These are phyloP conservation scores for Holothuria scabra DNA, from an alignment of 53 echinoderm and acorn worm species.

Conservation along the genomic window DNA sequence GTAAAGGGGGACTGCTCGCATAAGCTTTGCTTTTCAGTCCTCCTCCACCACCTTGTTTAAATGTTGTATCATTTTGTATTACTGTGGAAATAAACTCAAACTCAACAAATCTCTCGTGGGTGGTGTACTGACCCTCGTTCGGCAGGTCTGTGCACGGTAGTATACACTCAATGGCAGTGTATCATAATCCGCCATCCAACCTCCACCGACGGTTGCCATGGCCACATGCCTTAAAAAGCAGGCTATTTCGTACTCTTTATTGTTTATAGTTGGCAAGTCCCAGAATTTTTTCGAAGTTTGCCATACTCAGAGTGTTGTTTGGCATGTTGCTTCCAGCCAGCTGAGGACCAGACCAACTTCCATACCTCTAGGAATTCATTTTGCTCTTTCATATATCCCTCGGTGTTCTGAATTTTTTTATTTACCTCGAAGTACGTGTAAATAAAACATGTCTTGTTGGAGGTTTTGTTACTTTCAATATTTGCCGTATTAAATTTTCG, in stretches of 20 bases:
- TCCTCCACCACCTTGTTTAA: too few relatives aligned
- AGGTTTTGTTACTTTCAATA: too few relatives aligned
- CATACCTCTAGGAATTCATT: neutral
- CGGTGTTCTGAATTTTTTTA: too few relatives aligned
- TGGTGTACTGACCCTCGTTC: neutral
- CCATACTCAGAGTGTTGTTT: neutral
- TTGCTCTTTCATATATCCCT: neutral
- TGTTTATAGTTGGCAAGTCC: neutral
- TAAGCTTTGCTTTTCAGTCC: too few relatives aligned
- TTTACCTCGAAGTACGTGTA: neutral
- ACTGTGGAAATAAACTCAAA: too few relatives aligned
- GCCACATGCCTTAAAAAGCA: constrained; percentile 11
- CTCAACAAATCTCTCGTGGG: neutral
- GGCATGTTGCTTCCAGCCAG: constrained; percentile 10
- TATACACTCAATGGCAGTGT: neutral
- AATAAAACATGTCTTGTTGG: neutral
- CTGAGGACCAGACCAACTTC: neutral
- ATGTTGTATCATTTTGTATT: too few relatives aligned
- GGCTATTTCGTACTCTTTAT: neutral
- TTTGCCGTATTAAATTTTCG: too few relatives aligned
- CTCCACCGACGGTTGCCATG: constrained; percentile 19
- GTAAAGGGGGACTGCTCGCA: too few relatives aligned
- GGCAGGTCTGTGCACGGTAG: neutral
- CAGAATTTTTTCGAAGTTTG: neutral
- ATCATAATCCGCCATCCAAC: constrained; percentile 23